Evolutionary conservation across 1,140 invertebrate genomes (phyloP), one percentile per base, ranked within the genome.

Genomic region (Cyrtorhinus lividipennis): DNA sequence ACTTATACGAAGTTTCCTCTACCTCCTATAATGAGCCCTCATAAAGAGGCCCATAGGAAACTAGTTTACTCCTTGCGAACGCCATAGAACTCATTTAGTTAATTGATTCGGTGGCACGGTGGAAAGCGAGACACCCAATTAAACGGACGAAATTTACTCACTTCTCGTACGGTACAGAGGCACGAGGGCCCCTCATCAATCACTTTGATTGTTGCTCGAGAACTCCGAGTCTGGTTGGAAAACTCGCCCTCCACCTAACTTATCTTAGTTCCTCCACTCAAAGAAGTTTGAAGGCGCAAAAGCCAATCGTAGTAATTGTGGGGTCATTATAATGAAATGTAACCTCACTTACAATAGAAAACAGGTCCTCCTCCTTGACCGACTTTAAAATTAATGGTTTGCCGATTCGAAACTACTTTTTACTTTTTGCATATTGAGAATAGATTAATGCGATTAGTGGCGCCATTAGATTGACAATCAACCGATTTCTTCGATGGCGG

Each of bases 281-380:
- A 5, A 5, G 18, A 10, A 22, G 20, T 12, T 15, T 15, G 48
- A 53, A 20, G 48, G 48, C n/a, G 38, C 38, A 8, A 44, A 44
- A 22, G 30, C 12, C 12, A 10, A 53, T 3, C 5, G 8, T 3
- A 20, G 48, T 53, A 53, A 53, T 53, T 53, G 48, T 53, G 38
- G 48, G 48, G 48, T 53, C 48, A 22, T 53, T 53, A 53, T 53
- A 53, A 53, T 53, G 48, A 53, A 53, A 53, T 53, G 48, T 53
- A 53, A 53, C 48, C 20, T 10, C 48, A 22, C 20, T 53, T 53
- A 53, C 48, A 53, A 53, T 53, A n/a, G n/a, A n/a, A n/a, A n/a
- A n/a, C n/a, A 12, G 48, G 20, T 53, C 10, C 12, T 13, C 10
- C 48, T 53, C 48, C 48, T 53, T 53, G 48, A 53, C 48, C 48